Evolutionary conservation across 2,888 invertebrate species (phyloP).

Genomic region (Calameuta idolon): DNA sequence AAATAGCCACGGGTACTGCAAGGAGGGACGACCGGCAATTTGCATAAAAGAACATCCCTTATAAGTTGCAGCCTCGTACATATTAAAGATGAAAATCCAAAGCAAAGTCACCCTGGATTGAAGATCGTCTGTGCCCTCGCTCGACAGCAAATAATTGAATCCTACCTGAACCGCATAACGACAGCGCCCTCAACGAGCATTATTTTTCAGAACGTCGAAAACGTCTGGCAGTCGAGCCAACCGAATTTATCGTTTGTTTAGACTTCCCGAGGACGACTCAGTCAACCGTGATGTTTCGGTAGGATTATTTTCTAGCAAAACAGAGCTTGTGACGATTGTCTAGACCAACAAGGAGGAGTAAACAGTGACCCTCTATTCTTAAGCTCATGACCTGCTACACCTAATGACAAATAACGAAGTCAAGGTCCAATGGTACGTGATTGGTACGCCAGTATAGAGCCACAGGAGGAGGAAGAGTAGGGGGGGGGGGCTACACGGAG

Average conservation of each 20-base stretch:
- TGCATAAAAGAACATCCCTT: conserved; percentile 35
- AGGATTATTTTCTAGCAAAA: neutral
- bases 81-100: conserved; percentile 25
- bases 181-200: neutral
- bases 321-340: neutral
- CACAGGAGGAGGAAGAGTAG: too few species aligned
- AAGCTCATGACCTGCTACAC: neutral
- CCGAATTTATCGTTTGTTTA: neutral
- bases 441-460: neutral
- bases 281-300: neutral
- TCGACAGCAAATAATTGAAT: neutral
- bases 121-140: neutral
- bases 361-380: neutral
- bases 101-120: conserved; percentile 17
- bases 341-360: neutral
- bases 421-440: neutral
- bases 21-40: conserved; percentile 33
- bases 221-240: neutral
- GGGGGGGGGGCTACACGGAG: neutral
- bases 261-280: neutral
- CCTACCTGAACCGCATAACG: neutral
- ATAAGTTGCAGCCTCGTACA: neutral
- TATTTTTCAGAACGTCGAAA: neutral
- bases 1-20: neutral
- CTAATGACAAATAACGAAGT: neutral